A percentile compares a stretch with the other conserved stretches of the same genome.
Evolutionary conservation across 2,888 invertebrate species (phyloP).

Genomic region (Stenodema calcarata): DNA sequence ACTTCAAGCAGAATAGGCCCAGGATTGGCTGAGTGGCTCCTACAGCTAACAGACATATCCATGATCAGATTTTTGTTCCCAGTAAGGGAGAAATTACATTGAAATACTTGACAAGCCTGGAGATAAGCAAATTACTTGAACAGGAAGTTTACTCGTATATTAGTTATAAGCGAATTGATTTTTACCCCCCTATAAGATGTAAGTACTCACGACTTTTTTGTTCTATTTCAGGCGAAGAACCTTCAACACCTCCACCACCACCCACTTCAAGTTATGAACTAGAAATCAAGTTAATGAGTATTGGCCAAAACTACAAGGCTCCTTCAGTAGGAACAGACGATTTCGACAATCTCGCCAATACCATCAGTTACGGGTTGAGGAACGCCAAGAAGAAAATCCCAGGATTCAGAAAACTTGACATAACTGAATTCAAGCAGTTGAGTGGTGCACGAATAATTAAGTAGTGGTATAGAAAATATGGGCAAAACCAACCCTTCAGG

Average conservation of each 20-base stretch:
- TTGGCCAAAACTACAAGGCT: slow-evolving; percentile 78
- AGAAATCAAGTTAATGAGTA: slow-evolving; percentile 74
- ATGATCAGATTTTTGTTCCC: too few relatives aligned
- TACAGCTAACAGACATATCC: too few relatives aligned
- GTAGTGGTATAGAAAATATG: too few relatives aligned
- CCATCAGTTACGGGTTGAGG: slow-evolving; percentile 71
- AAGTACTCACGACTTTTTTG: not conserved
- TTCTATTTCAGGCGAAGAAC: slow-evolving; percentile 63
- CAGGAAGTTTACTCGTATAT: too few relatives aligned
- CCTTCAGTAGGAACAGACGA: slow-evolving; percentile 77
- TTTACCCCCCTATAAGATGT: too few relatives aligned
- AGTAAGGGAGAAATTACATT: too few relatives aligned
- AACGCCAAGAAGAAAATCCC: slow-evolving; percentile 69
- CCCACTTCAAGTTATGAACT: slow-evolving; percentile 74
- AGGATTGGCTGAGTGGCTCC: too few relatives aligned
- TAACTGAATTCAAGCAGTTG: slow-evolving; percentile 72
- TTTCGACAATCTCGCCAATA: slow-evolving; percentile 73
- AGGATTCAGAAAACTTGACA: slow-evolving; percentile 75
- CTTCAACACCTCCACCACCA: slow-evolving; percentile 54
- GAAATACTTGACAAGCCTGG: too few relatives aligned
- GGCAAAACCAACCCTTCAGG: too few relatives aligned
- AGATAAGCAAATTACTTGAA: too few relatives aligned
- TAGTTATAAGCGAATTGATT: too few relatives aligned
- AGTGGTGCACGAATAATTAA: not conserved
- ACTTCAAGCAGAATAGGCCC: too few relatives aligned